Base-by-base conservation (phyloP, 2,888 invertebrate genomes). In the Drosophila kambysellisi region DNA sequence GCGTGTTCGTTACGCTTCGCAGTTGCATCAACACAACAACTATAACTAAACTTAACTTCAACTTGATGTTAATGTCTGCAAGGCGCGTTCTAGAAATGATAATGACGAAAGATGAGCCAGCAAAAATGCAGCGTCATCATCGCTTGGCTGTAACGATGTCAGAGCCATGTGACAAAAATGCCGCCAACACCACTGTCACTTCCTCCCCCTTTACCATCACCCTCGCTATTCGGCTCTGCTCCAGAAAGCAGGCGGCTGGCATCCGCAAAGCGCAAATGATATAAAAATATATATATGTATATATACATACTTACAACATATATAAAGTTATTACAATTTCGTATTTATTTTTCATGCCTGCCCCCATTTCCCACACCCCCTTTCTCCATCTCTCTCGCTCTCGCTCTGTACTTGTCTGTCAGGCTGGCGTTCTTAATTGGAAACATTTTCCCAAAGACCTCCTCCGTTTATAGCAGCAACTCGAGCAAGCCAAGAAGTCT, bases 1-100 rank as follows among this genome's bases (percentile, higher is more conserved):
- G 89, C 87, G 76, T 85, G 88, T 87, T 89, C 89, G 88, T 88
- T 88, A 85, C 88, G 89, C 89, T 89, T 85, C 74, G 85, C 81
- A 89, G 88, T 88, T 89, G 86, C 83, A 83, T 82, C 88, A 64
- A 59, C 53, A 69, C 57, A 41, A 15, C 50, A 57, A 67, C 57
- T 63, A 29, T 6, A 57, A 63, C 71, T 52, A 48, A 81, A 76
- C 41, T 68, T 71, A 76, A 70, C 69, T 59, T 70, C 54, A 67
- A 81, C 57, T 87, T 84, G 81, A 85, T 88, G 84, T 85, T 83
- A 79, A 85, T 83, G 84, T 83, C 81, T 66, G 79, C 78, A 68
- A 41, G 65, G 74, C 74, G 83, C 88, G 83, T 84, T 84, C 83
- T 87, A 84, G 81, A 87, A 85, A 88, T 88, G 76, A 88, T 88